Base-by-base conservation (phyloP, 2,113 vertebrate species). In the Hymenochirus boettgeri region DNA sequence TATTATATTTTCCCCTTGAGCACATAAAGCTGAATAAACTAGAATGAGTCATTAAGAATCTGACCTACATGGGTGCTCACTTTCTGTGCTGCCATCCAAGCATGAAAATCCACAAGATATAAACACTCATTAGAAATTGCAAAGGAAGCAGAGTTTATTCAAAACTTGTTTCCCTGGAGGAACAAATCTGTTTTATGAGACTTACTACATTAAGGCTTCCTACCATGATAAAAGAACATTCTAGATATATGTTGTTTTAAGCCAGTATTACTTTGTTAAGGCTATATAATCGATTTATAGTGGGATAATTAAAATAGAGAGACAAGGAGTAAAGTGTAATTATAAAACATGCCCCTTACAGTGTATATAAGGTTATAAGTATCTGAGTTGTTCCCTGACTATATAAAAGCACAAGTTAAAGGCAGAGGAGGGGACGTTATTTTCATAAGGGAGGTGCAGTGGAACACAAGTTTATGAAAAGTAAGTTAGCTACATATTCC, bases 111-210 rank as follows among this genome's bases (percentile, higher is more conserved):
- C 21, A 7, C 54, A 65, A 48, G 39, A 56, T 45, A 46, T 52
- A 65, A 65, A 65, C 23, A 7, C 62, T 65, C 24, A 47, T 65
- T 65, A 65, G 62, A 65, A 65, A 65, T 65, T 65, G 52, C 62
- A 65, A 47, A 47, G 37, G 37, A 54, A 65, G 53, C 39, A 25
- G 21, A 25, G 62, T 18, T 25, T 65, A 65, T 65, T 57, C 27
- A 65, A 15, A 45, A 56, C 13, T 13, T 25, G 23, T 39, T 21
- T 57, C 53, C 53, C 62, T 17, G 62, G 15, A 18, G 62, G 56
- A 54, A 35, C 45, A 65, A 56, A 65, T 57, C 39, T 7, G 46
- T 24, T 56, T 56, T 39, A 33, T 19, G n/a, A 56, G 9, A 65
- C 46, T 29, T 31, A 7, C 21, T 45, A 37, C 62, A 57, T 65